Evolutionary conservation across 2,797 vertebrate species (phyloP), one percentile per base, ranked within the genome.

Genomic region (Bovichtus diacanthus): DNA sequence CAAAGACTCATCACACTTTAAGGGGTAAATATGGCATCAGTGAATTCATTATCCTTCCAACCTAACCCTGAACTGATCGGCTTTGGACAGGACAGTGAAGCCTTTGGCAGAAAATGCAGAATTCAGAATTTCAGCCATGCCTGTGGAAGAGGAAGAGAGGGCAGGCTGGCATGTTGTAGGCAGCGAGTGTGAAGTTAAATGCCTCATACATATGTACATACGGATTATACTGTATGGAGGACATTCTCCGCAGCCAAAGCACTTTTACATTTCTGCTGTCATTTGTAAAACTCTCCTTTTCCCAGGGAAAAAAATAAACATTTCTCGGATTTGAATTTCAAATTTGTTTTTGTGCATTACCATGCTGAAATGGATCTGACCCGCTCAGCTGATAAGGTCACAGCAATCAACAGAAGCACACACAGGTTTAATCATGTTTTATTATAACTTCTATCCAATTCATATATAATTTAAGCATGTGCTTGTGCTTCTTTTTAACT

Each of bases 121-220:
- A 74, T 81, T 65, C 25, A 36, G 7, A 61, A 54, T 61, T 82
- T 70, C 15, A 74, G 9, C 54, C 41, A 49, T 46, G 61, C 67
- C 46, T 55, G 41, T 74, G 50, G 25, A 55, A 51, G 31, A 39
- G 11, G 5, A 70, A 66, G 70, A 34, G 11, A 21, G 16, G 46
- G 38, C n/a, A 74, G 29, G 27, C 21, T 60, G 55, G 27, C 46
- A 12, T 69, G 16, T 65, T 23, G 36, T 21, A 67, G 50, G 65
- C 56, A n/a, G 65, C 21, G 47, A 58, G 49, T 60, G 18, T 67
- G 13, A 66, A 69, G 49, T 78, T 53, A 68, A 89, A 79, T 65
- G 60, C 50, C 69, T 86, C 77, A 88, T 86, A 54, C 80, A 86
- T 87, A 83, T 86, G 67, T 67, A 79, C 59, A 66, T 50, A 76